Base-by-base conservation (phyloP, 2,113 vertebrate genomes). In the Stegostoma tigrinum region DNA sequence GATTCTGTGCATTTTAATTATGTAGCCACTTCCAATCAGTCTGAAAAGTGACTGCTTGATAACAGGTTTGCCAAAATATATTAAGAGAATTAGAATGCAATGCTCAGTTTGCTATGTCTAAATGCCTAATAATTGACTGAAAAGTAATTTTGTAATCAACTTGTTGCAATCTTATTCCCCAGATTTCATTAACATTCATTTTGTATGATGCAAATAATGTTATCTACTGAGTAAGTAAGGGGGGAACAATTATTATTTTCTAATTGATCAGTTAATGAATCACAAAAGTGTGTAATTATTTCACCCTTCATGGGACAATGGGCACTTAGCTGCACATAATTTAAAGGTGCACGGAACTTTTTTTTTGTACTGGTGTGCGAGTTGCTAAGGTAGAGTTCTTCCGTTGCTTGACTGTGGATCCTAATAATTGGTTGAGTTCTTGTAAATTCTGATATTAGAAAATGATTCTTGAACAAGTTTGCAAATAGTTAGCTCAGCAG, bases 201-300 rank as follows among this genome's bases (percentile, higher is more conserved):
- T 75, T 95, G 94, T 72, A 95, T 1, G 94, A 75, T 95, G 94
- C 94, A 95, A 95, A 75, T 95, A 95, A 95, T 95, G 94, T 95
- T 95, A 95, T 72, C 94, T 95, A 52, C 94, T 95, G 68, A 68
- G 66, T 95, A 72, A 95, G 67, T 95, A 95, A 95, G 52, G 68
- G 94, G 68, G 94, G 94, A 48, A 95, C 94, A 95, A 95, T 95
- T 95, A 95, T 95, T 95, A 95, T 95, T 95, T 95, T 95, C 94
- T 95, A 95, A 95, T 95, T 95, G 94, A 95, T 95, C 94, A 75
- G 94, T 95, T 95, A 95, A 95, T 95, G 94, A 95, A 95, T 95
- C 94, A 95, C 94, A 95, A 94, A 94, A 95, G 94, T 95, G 94
- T 95, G 94, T 95, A 95, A 95, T 95, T 45, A 95, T 95, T 95